Percentiles rank a stretch among this genome's conserved stretches.
Evolutionary conservation across 2,797 vertebrate genomes (phyloP).

Genomic region (Sphenopsis melanotis): DNA sequence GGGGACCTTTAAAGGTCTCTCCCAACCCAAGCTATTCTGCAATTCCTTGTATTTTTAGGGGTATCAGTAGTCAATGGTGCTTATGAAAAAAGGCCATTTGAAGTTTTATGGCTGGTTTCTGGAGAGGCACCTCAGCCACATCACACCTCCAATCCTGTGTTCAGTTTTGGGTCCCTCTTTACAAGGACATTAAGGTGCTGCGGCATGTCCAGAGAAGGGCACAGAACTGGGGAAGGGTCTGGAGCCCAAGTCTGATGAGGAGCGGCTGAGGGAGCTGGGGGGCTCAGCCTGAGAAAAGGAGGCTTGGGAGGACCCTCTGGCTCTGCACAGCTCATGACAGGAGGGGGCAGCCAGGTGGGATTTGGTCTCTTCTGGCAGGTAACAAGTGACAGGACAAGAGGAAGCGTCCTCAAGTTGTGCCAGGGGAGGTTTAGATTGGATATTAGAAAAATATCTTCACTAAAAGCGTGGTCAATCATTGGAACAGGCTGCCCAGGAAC

Average conservation of each 20-base stretch:
- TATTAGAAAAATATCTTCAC: not conserved
- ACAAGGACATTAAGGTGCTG: not conserved
- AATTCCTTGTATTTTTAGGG: not conserved
- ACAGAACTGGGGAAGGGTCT: not conserved
- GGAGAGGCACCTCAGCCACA: not conserved
- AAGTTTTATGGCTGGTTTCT: not conserved
- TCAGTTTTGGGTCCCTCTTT: not conserved
- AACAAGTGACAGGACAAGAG: not conserved
- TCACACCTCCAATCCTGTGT: not conserved
- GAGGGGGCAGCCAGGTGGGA: not conserved
- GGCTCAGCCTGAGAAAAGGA: not conserved
- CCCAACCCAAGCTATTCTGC: not conserved
- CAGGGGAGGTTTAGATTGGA: not conserved
- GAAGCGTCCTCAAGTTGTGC: not conserved
- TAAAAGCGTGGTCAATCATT: not conserved
- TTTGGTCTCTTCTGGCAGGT: not conserved
- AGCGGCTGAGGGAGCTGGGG: not conserved
- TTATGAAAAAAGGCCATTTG: not conserved
- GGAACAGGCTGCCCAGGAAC: not conserved
- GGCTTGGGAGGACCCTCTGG: too few relatives aligned
- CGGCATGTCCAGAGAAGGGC: not conserved
- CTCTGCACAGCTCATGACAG: not conserved
- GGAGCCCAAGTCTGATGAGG: not conserved
- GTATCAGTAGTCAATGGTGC: not conserved
- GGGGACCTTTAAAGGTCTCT: not conserved